phyloP scores from a whole-genome alignment of 23 tunicate species.

The Aplidium turbinatum region DNA sequence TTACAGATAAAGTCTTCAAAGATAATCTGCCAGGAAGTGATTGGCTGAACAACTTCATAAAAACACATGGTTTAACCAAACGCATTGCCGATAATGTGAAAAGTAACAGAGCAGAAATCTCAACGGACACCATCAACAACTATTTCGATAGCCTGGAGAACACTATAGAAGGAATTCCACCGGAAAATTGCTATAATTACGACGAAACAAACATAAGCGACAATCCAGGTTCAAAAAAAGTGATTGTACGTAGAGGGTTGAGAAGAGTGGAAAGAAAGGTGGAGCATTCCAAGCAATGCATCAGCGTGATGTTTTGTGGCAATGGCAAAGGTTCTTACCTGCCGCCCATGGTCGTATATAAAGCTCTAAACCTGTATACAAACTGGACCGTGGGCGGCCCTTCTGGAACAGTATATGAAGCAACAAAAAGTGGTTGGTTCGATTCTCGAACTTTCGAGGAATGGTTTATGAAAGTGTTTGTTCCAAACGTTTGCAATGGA shows the following conservation, averaged over 20 bases:
- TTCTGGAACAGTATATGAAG: constrained; percentile 16
- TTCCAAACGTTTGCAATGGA: neutral
- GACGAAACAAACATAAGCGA: constrained; percentile 23
- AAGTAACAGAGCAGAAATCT: neutral
- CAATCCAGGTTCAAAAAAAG: constrained; percentile 20
- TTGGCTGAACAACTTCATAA: constrained; percentile 9
- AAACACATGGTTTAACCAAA: neutral
- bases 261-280: neutral
- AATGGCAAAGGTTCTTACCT: neutral
- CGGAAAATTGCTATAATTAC: constrained; percentile 14
- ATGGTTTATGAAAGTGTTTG: constrained; percentile 14
- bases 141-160: constrained; percentile 14
- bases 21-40: constrained; percentile 11
- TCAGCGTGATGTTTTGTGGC: constrained; percentile 13
- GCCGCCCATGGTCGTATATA: constrained; percentile 33
- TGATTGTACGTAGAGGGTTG: constrained; percentile 16
- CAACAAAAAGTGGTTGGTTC: constrained; percentile 20
- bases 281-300: constrained; percentile 16
- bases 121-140: neutral
- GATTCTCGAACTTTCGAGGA: constrained; percentile 20
- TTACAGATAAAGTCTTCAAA: neutral
- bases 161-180: neutral
- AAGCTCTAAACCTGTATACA: constrained; percentile 9
- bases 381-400: constrained; percentile 29
- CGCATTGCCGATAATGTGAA: constrained; percentile 21